Evolutionary conservation across 37 sponge, comb jelly and placozoan genomes (phyloP), one percentile per base, ranked within the genome.

Genomic region (Theonella swinhoei): DNA sequence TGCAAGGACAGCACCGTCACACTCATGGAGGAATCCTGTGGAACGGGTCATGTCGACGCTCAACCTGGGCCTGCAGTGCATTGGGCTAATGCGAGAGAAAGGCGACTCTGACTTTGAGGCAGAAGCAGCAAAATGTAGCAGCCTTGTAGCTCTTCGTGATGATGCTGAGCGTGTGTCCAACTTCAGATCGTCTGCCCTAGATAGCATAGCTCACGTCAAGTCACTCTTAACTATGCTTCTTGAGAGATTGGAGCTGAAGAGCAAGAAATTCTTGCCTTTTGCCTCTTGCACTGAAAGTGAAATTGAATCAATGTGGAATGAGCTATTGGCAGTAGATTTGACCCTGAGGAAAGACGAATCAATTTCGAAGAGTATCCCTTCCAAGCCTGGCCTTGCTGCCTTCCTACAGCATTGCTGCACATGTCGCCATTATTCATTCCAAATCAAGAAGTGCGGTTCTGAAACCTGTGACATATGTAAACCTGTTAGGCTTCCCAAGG

Each of bases 11-110:
- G 84, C 84, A 36, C 84, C 75, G 8, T 54, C n/a, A 37, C 86
- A 86, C 37, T 86, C 86, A 2, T 86, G 79, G 73, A 72, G 70
- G 32, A 86, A 86, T 61, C 87, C 87, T 25, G 87, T 86, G 14
- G 87, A 86, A 72, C 63, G 79, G 3, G 41, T 86, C 5, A 80
- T 80, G 81, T 80, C 81, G 9, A 70, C 71, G 7, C 59, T n/a
- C n/a, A n/a, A n/a, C n/a, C n/a, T n/a, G n/a, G n/a, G n/a, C n/a
- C n/a, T n/a, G n/a, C n/a, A n/a, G 42, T 31, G 84, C 47, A 32
- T 83, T 30, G 76, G 68, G 28, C 41, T 83, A 43, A 83, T 83
- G 79, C 72, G 72, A 33, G 42, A 71, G 24, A 71, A 70, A 23
- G 31, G 17, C 33, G 43, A 61, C 20, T 63, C 14, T 11, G 58